Base-by-base conservation (phyloP, 1,140 invertebrate species). In the Asobara japonica region DNA sequence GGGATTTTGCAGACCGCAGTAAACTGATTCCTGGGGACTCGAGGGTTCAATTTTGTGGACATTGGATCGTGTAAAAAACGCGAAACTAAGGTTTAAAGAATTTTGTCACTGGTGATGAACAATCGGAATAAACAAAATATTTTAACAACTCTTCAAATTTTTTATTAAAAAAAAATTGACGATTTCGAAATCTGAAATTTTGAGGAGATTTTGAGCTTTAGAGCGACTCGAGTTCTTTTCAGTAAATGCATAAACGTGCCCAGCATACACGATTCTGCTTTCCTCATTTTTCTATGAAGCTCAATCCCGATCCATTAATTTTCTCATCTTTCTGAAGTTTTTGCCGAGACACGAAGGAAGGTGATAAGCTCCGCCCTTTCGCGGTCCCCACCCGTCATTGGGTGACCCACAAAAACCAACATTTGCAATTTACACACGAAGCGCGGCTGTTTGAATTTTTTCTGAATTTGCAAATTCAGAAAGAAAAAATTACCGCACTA, bases 371-470 rank as follows among this genome's bases (percentile, higher is more conserved):
- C 30, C 60, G 29, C 60, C 60, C 18, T 62, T 62, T 62, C 60
- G 18, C 10, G 13, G 60, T 62, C 30, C 51, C 22, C 7, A 18
- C 18, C 51, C 22, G 18, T 27, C 18, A 56, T 56, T 18, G 51
- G 30, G 29, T 62, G 29, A 62, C 29, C 60, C 25, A 62, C 27
- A 62, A 62, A 62, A 62, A 62, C 25, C 3, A 8, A 27, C 27
- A 62, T 62, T 62, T 62, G 60, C 60, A 62, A 62, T 62, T 62
- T 62, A 62, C 60, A 62, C 13, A 29, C 60, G 11, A 13, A 13
- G 29, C 60, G 31, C 29, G 60, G 13, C 25, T 62, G 27, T 62
- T 62, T 62, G 60, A 62, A 30, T 29, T 29, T 62, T 62, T 29
- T 30, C 11, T 16, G 6, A 56, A 56, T 56, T 56, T 56, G 51